phyloP scores from a whole-genome alignment of 2,888 invertebrate genomes.

The Panzeria rudis region DNA sequence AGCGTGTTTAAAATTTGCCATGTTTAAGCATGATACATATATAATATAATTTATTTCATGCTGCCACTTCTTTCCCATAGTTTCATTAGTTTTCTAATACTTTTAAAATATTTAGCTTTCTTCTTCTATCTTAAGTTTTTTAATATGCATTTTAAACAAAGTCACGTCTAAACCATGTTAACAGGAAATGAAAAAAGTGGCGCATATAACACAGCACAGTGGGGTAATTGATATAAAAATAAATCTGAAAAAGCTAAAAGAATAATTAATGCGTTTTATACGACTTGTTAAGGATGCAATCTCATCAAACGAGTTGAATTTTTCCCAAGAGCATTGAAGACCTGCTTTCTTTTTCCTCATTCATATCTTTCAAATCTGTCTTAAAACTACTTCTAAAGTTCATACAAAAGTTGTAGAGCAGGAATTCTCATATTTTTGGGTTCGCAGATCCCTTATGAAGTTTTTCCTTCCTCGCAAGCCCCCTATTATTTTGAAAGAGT shows the following conservation, averaged over 20 bases:
- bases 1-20: background rate
- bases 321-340: too few species aligned
- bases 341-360: too few species aligned
- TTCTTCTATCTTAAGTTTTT: conserved; percentile 6
- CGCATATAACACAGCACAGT: background rate
- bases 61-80: conserved; percentile 22
- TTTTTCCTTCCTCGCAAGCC: too few species aligned
- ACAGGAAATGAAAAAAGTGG: conserved; percentile 5
- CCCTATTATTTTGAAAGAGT: too few species aligned
- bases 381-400: too few species aligned
- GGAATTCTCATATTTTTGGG: too few species aligned
- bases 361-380: too few species aligned
- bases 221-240: background rate
- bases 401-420: too few species aligned
- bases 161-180: conserved; percentile 61
- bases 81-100: conserved; percentile 28
- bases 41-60: conserved; percentile 33
- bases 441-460: too few species aligned
- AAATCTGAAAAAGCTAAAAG: background rate
- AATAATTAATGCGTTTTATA: too few species aligned
- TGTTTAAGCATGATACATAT: conserved; percentile 8
- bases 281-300: too few species aligned
- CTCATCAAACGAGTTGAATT: too few species aligned
- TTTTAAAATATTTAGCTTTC: conserved; percentile 13
- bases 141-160: conserved; percentile 48